phyloP scores from a whole-genome alignment of 2,888 invertebrate genomes.

The Acanthosepion esculentum region DNA sequence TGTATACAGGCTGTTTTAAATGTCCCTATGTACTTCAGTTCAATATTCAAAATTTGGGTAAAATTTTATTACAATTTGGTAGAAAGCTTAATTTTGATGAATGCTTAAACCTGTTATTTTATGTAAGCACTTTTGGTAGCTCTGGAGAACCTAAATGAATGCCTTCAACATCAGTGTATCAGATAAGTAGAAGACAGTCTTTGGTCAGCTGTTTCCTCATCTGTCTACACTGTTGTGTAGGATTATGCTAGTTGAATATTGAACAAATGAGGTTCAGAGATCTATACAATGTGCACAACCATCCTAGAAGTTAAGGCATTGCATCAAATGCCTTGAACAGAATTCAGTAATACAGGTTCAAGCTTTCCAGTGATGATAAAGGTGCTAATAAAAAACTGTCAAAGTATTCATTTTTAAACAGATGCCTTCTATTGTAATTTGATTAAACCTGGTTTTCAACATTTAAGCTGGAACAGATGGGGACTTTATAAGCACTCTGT shows the following conservation, averaged over 20 bases:
- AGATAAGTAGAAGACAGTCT: neutral
- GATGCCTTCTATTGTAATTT: conserved; percentile 21
- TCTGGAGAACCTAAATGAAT: conserved; percentile 2
- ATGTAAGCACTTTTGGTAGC: neutral
- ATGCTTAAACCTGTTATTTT: neutral
- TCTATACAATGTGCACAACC: neutral
- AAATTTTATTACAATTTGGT: neutral
- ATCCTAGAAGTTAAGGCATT: neutral
- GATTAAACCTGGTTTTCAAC: neutral
- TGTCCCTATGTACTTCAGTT: neutral
- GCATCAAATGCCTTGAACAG: neutral
- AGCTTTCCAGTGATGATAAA: neutral
- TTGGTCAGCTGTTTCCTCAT: conserved; percentile 4
- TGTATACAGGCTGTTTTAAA: conserved; percentile 33
- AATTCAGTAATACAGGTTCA: neutral
- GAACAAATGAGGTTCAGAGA: neutral
- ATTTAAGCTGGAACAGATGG: neutral
- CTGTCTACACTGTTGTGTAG: neutral
- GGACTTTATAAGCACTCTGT: neutral
- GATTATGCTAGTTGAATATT: neutral
- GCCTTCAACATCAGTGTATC: neutral
- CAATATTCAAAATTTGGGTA: neutral
- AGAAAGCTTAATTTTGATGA: neutral
- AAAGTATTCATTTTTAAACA: neutral
- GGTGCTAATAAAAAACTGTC: neutral